A percentile compares a stretch with the other conserved stretches of the same genome.
Conservation (phyloP, 2,797 vertebrate genomes). For the Platalea minor region DNA sequence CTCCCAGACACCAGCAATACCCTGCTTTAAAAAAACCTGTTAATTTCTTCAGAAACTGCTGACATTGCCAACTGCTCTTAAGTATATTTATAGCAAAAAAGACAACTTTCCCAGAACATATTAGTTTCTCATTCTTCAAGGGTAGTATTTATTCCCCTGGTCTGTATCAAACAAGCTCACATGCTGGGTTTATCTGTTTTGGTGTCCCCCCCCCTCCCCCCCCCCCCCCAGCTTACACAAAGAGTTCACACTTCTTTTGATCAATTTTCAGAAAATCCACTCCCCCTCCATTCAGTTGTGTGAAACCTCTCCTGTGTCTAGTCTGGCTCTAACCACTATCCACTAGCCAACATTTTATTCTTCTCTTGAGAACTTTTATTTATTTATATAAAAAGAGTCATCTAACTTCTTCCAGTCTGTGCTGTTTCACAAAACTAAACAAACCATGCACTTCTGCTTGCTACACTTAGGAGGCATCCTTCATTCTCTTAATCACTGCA, state of each 20-base stretch:
- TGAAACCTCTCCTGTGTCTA: neutral
- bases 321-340: neutral
- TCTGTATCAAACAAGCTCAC: neutral
- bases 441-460: neutral
- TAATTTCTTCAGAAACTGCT: neutral
- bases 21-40: neutral
- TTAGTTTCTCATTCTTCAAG: neutral
- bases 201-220: too few relatives aligned
- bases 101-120: neutral
- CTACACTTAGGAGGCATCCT: neutral
- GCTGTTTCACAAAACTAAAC: neutral
- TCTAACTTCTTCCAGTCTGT: neutral
- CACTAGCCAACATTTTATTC: neutral
- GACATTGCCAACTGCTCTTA: neutral
- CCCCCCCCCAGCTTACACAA: neutral
- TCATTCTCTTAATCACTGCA: neutral
- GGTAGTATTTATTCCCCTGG: neutral
- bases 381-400: neutral
- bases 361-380: neutral
- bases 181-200: neutral
- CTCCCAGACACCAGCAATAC: neutral
- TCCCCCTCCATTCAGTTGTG: neutral
- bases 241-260: neutral
- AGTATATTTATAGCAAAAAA: neutral
- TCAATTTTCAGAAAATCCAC: constrained; percentile 2